Percentiles rank a stretch among this genome's conserved stretches.
These are phyloP conservation scores for Caranx ignobilis DNA, from an alignment of 2,113 vertebrate species.

Conservation along the genomic window DNA sequence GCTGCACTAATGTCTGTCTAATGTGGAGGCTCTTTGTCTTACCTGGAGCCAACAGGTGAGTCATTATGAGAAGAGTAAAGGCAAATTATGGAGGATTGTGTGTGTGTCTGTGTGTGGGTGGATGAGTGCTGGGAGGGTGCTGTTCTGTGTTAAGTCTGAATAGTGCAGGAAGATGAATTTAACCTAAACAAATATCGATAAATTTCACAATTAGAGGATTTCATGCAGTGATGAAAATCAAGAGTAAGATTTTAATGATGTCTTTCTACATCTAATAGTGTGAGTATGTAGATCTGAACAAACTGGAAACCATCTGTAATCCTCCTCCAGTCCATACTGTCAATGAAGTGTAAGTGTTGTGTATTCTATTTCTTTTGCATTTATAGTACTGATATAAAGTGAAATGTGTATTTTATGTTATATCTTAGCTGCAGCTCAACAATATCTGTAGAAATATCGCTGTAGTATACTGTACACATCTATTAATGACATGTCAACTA, in stretches of 20 bases:
- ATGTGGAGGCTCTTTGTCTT: conserved; percentile 55
- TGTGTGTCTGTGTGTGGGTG: conserved; percentile 10
- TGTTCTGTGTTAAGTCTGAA: background rate
- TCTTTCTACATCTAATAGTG: too few species aligned
- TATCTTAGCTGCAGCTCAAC: too few species aligned
- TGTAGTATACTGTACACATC: too few species aligned
- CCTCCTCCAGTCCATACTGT: too few species aligned
- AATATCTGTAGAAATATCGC: too few species aligned
- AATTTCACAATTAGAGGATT: background rate
- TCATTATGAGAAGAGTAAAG: conserved; percentile 19
- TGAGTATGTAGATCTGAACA: too few species aligned
- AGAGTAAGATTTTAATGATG: background rate
- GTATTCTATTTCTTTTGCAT: too few species aligned
- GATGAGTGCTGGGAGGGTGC: background rate
- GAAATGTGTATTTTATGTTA: too few species aligned
- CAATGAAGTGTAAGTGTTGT: too few species aligned
- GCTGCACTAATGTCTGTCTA: conserved; percentile 38
- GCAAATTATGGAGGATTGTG: conserved; percentile 31
- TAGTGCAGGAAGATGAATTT: background rate
- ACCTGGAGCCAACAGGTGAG: conserved; percentile 63
- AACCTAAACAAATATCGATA: background rate
- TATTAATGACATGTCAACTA: too few species aligned
- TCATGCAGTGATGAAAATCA: background rate
- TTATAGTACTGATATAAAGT: too few species aligned
- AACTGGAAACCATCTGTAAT: too few species aligned